Evolutionary conservation across 92 coral and sea anemone species (phyloP), one percentile per base, ranked within the genome.

Genomic region (Blastomussa wellsi): DNA sequence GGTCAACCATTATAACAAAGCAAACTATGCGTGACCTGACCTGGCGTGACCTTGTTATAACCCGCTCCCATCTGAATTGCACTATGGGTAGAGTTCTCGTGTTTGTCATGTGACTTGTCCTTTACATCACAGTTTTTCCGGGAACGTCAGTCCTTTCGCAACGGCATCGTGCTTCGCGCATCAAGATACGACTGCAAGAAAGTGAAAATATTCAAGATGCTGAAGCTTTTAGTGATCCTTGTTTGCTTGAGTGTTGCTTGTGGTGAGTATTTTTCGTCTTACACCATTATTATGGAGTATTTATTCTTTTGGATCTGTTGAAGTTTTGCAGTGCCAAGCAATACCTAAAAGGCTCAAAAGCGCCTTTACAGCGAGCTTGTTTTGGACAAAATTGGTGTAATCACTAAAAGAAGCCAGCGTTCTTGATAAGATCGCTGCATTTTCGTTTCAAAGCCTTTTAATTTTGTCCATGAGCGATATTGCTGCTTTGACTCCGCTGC

Each of bases 61-160:
- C n/a, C n/a, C n/a, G n/a, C 32, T 9, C 64, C 64, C 38, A 35
- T 33, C 44, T 65, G 66, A 51, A 52, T 60, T 51, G 86, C 77
- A 36, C 65, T 35, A 14, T 82, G 86, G 86, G 86, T 48, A 81
- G 44, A 22, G 37, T 35, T 39, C 81, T 39, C 87, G 19, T 84
- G 87, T 29, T 84, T 17, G 87, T 84, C 87, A 84, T 84, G 87
- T 84, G 87, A 84, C 87, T 84, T 14, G 31, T 3, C 59, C 47
- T 52, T 81, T 31, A 14, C 33, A 22, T 42, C 85, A 44, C 60
- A 0, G 32, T 36, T 36, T 81, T 51, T 70, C n/a, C 29, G 77
- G 26, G 26, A 42, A 53, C 52, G 16, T 51, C 20, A 5, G 74
- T 53, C 48, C 62, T 80, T 62, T 80, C 39, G 84, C 64, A 41